Percentiles rank a stretch among this genome's conserved stretches.
Conservation (phyloP, 1,140 invertebrate species). For the Bombus confusus region DNA sequence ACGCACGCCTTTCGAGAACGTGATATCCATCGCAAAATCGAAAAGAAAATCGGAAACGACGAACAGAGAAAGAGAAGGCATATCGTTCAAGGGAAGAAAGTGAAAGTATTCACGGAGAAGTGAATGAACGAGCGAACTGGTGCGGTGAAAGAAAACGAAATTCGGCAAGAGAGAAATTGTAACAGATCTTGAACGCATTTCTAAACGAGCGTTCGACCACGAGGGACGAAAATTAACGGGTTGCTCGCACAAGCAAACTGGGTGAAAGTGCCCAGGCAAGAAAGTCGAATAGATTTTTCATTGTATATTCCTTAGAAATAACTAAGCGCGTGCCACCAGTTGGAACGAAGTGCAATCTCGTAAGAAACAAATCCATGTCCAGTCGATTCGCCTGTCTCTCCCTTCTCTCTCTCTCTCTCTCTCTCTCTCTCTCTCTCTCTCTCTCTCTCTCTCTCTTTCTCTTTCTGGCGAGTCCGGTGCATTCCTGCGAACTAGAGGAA, state of each 20-base stretch:
- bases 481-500: constrained; percentile 42
- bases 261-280: constrained; percentile 49
- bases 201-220: constrained; percentile 25
- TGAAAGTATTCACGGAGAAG: constrained; percentile 27
- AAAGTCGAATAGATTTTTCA: constrained; percentile 46
- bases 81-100: constrained; percentile 10
- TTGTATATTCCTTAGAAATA: constrained; percentile 33
- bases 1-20: background rate
- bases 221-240: constrained; percentile 45
- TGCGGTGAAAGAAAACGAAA: constrained; percentile 10
- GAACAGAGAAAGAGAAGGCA: background rate
- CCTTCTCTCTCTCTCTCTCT: background rate
- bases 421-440: background rate
- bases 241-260: background rate
- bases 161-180: constrained; percentile 8
- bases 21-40: constrained; percentile 2
- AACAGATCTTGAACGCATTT: constrained; percentile 32
- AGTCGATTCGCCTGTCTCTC: constrained; percentile 6
- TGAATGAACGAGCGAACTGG: constrained; percentile 25
- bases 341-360: constrained; percentile 43
- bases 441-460: too few species aligned
- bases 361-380: constrained; percentile 46
- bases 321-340: constrained; percentile 37
- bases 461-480: constrained; percentile 8
- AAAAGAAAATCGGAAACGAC: background rate